These are phyloP conservation scores for Loripinus fragilis DNA, from an alignment of 2,888 invertebrate genomes.

Conservation along the genomic window DNA sequence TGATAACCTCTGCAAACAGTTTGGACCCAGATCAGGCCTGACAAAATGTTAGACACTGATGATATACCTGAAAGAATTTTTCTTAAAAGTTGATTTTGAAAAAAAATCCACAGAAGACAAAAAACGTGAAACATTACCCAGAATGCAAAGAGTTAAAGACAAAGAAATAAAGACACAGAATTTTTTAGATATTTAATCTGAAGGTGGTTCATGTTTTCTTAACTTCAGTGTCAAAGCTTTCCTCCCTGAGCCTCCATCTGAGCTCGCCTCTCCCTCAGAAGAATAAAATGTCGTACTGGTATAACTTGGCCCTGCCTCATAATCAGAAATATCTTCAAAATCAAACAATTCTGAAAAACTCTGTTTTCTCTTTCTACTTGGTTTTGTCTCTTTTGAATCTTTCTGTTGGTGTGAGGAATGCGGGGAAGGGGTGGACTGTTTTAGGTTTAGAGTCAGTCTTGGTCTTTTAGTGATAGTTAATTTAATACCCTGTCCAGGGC, in stretches of 20 bases:
- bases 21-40: no score
- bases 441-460: constrained; percentile 41
- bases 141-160: no score
- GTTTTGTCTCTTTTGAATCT: constrained; percentile 38
- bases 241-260: constrained; percentile 52
- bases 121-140: no score
- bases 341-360: constrained; percentile 56
- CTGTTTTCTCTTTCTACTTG: constrained; percentile 59
- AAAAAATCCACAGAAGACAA: no score
- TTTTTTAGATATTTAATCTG: constrained; percentile 16
- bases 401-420: constrained; percentile 38
- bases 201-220: constrained; percentile 58
- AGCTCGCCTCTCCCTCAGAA: constrained; percentile 61
- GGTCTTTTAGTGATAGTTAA: constrained; percentile 78
- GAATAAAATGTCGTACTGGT: constrained; percentile 46
- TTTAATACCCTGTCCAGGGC: constrained; percentile 82
- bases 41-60: no score
- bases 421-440: constrained; percentile 43
- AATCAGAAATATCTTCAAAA: constrained; percentile 61
- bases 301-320: constrained; percentile 57
- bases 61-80: no score
- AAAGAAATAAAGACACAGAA: neutral
- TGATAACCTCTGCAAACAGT: no score
- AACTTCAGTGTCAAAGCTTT: constrained; percentile 62
- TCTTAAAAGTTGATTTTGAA: no score